phyloP scores from a whole-genome alignment of 2,888 invertebrate species.

The Sarcophaga variegata region DNA sequence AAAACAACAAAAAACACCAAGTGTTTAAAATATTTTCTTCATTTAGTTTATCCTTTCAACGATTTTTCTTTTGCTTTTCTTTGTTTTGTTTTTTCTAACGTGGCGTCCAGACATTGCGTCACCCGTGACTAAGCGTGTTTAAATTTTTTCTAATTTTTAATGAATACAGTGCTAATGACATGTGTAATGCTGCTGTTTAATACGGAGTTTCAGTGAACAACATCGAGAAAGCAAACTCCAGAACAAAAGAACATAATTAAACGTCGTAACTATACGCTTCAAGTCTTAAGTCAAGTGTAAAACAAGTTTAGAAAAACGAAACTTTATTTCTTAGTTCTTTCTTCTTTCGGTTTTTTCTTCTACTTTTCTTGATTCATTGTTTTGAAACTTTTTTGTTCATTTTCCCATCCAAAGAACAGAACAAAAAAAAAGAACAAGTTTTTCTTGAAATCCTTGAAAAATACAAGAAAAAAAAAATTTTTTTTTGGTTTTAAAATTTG shows the following conservation, averaged over 20 bases:
- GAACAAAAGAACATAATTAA: not conserved
- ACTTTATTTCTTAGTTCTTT: not conserved
- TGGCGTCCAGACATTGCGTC: not conserved
- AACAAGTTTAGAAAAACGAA: not conserved
- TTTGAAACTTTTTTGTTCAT: not conserved
- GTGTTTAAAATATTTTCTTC: not conserved
- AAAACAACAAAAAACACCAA: not conserved
- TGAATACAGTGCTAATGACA: constrained; percentile 17
- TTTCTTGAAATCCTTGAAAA: not conserved
- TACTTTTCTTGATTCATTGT: not conserved
- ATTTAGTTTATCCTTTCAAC: not conserved
- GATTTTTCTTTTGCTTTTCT: not conserved
- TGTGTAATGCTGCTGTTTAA: not conserved
- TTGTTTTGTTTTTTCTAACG: not conserved
- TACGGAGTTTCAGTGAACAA: not conserved
- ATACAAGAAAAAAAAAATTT: not conserved
- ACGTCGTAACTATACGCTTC: not conserved
- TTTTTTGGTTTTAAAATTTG: constrained; percentile 12
- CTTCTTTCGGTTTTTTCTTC: not conserved
- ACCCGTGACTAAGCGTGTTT: not conserved
- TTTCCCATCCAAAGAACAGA: not conserved
- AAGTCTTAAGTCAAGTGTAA: not conserved
- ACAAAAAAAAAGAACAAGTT: not conserved
- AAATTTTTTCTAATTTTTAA: not conserved
- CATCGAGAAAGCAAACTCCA: not conserved